Evolutionary conservation across 2,888 invertebrate genomes (phyloP).

Genomic region (Penaeus monodon): DNA sequence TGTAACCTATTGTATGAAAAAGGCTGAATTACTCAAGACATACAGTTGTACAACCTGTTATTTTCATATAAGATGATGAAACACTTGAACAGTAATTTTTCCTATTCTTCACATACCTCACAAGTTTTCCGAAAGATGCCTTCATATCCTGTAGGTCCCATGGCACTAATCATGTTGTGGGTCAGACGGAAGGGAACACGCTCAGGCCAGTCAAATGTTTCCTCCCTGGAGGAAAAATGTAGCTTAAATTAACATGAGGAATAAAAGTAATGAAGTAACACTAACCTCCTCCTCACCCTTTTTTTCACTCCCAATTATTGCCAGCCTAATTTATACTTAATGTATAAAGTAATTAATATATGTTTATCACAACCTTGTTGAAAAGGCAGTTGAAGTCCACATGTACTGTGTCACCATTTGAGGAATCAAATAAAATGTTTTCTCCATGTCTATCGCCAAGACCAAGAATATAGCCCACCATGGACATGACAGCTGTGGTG

Average conservation of each 20-base stretch:
- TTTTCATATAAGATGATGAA: no score
- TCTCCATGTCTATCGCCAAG: slow-evolving; percentile 83
- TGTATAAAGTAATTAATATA: no score
- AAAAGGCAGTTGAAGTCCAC: slow-evolving; percentile 99
- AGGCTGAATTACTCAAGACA: not conserved
- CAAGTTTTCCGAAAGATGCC: slow-evolving; percentile 75
- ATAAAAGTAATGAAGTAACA: not conserved
- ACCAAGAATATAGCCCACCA: slow-evolving; percentile 93
- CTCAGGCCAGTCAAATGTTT: slow-evolving; percentile 77
- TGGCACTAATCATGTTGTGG: slow-evolving; percentile 95
- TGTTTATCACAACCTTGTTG: slow-evolving; percentile 78
- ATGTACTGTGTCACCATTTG: slow-evolving; percentile 93
- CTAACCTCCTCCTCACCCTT: no score
- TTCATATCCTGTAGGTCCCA: slow-evolving; percentile 94
- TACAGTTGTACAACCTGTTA: no score
- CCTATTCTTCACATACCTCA: slow-evolving; percentile 43
- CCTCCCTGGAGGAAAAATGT: slow-evolving; percentile 74
- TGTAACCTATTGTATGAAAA: slow-evolving; percentile 84
- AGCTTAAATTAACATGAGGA: not conserved
- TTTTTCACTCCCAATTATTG: no score
- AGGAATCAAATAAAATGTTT: slow-evolving; percentile 93
- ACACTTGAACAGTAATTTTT: no score
- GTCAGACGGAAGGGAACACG: slow-evolving; percentile 78
- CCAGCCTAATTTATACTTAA: no score
- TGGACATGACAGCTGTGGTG: slow-evolving; percentile 97